phyloP scores from a whole-genome alignment of 2,113 vertebrate species.

The Lasiurus cinereus region DNA sequence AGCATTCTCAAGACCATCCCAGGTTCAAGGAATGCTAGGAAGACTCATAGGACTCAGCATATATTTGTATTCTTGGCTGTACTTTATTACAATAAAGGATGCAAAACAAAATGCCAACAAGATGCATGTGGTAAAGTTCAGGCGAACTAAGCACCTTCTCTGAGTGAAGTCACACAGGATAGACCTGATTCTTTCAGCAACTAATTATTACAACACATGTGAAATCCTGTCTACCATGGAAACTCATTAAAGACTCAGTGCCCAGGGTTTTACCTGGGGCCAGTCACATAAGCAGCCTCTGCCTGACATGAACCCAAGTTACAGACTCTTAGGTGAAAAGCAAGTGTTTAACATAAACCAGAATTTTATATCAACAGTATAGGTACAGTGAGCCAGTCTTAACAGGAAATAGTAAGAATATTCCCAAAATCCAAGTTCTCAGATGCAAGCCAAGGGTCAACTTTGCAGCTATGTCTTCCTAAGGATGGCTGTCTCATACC shows the following conservation, averaged over 20 bases:
- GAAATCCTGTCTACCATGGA: neutral
- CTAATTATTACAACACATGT: neutral
- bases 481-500: neutral
- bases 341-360: neutral
- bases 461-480: neutral
- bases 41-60: neutral
- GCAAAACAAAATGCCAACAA: slow-evolving; percentile 1
- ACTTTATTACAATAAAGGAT: neutral
- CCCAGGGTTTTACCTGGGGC: neutral
- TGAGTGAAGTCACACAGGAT: neutral
- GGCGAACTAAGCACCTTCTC: neutral
- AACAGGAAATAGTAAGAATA: neutral
- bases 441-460: neutral
- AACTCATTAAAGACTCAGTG: neutral
- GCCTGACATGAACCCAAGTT: neutral
- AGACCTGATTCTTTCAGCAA: neutral
- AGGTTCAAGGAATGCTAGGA: neutral
- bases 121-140: neutral
- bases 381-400: neutral
- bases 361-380: neutral
- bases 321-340: neutral
- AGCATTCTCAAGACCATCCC: neutral
- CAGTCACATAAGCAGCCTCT: neutral
- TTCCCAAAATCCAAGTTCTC: neutral
- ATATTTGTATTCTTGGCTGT: neutral